These are phyloP conservation scores for Microcebus tavaratra DNA, from an alignment of 2,113 vertebrate species.

Conservation along the genomic window DNA sequence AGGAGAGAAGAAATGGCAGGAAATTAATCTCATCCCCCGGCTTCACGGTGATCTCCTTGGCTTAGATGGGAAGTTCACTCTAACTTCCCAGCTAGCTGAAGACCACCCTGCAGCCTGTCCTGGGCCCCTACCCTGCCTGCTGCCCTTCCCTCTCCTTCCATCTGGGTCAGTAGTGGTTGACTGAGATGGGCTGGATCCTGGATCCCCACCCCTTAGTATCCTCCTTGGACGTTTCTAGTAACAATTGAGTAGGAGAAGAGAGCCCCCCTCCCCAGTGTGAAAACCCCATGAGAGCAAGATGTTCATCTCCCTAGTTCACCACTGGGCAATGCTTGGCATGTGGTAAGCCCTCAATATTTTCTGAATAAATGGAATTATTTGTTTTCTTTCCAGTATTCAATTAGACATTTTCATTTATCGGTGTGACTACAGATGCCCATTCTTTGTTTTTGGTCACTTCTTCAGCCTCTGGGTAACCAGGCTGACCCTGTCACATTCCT, in stretches of 20 bases:
- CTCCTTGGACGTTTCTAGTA: background rate
- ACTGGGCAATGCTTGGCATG: background rate
- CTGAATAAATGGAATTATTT: background rate
- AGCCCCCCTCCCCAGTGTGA: background rate
- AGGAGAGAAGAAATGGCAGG: background rate
- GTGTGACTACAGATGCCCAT: background rate
- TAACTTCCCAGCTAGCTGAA: background rate
- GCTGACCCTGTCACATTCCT: background rate
- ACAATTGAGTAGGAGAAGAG: background rate
- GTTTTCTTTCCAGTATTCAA: background rate
- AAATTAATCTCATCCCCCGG: too few species aligned
- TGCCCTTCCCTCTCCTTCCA: background rate
- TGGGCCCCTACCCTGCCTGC: background rate
- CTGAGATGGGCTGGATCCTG: background rate
- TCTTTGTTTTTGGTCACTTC: background rate
- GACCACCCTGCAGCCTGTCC: background rate
- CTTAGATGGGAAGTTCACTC: background rate
- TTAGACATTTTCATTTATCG: background rate
- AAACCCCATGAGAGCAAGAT: background rate
- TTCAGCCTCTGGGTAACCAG: background rate
- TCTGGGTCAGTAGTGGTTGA: background rate
- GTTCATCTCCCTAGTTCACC: background rate
- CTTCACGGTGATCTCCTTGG: background rate
- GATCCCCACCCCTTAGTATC: background rate
- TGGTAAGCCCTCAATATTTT: background rate